phyloP scores from a whole-genome alignment of 2,113 vertebrate species.

The Gnathonemus echidnorhynchus region DNA sequence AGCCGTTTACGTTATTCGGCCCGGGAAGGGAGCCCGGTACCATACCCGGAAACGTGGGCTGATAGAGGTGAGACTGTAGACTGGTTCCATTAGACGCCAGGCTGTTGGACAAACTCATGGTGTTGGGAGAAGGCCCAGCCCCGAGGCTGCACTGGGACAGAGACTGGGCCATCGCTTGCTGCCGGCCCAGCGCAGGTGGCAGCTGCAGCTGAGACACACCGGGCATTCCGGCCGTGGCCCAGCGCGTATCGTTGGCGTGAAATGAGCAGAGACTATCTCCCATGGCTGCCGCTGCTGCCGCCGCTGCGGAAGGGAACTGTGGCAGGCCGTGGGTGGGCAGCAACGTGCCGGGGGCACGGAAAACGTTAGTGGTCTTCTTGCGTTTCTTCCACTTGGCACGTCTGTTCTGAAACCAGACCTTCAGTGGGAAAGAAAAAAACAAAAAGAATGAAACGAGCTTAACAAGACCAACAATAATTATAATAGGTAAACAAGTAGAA shows the following conservation, averaged over 20 bases:
- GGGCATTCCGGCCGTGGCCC: slow-evolving; percentile 86
- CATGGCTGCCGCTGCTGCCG: slow-evolving; percentile 84
- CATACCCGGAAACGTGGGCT: slow-evolving; percentile 92
- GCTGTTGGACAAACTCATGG: slow-evolving; percentile 92
- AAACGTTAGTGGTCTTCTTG: slow-evolving; percentile 97
- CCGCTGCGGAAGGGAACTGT: slow-evolving; percentile 78
- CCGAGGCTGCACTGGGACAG: slow-evolving; percentile 92
- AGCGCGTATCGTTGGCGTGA: slow-evolving; percentile 92
- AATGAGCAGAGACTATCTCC: slow-evolving; percentile 95
- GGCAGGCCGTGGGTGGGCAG: slow-evolving; percentile 81
- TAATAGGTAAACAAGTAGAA: neutral
- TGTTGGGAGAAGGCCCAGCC: slow-evolving; percentile 78
- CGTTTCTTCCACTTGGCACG: slow-evolving; percentile 97
- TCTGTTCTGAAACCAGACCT: slow-evolving; percentile 98
- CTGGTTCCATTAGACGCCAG: slow-evolving; percentile 85
- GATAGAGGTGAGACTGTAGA: slow-evolving; percentile 94
- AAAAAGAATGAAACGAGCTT: neutral
- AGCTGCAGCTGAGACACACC: slow-evolving; percentile 88
- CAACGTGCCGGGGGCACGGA: slow-evolving; percentile 87
- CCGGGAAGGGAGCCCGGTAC: slow-evolving; percentile 86
- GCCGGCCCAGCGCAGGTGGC: slow-evolving; percentile 79
- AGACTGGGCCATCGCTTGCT: slow-evolving; percentile 88
- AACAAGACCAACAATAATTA: neutral
- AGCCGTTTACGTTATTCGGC: slow-evolving; percentile 84
- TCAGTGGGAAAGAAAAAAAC: slow-evolving; percentile 18